Conservation (phyloP, 2,113 vertebrate species). For the Perccottus glenii region DNA sequence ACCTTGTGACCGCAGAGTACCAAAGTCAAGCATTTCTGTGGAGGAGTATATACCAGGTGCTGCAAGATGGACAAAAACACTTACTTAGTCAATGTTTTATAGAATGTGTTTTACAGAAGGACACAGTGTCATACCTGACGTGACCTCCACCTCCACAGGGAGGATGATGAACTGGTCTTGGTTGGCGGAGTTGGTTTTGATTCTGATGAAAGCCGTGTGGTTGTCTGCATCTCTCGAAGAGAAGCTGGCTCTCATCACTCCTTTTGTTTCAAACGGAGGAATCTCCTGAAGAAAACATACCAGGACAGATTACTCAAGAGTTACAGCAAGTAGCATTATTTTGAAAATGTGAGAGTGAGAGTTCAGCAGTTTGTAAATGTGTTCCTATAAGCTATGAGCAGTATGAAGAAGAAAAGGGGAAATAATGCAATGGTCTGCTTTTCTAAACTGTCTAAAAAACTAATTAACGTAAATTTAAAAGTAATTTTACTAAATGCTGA, state of each 20-base stretch:
- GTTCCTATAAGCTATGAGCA: no score
- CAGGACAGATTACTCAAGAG: background rate
- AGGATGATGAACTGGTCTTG: conserved; percentile 95
- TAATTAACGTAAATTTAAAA: no score
- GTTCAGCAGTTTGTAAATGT: no score
- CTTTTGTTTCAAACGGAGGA: conserved; percentile 98
- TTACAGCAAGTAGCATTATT: no score
- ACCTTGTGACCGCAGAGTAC: conserved; percentile 97
- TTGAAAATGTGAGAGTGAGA: no score
- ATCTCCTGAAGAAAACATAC: conserved; percentile 84
- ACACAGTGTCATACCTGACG: conserved; percentile 83
- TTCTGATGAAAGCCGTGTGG: conserved; percentile 97
- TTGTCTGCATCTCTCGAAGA: conserved; percentile 97
- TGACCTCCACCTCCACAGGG: conserved; percentile 97
- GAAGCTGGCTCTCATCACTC: conserved; percentile 99
- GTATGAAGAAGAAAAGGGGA: no score
- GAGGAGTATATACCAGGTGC: conserved; percentile 81
- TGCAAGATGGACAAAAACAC: conserved; percentile 18
- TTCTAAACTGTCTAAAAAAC: no score
- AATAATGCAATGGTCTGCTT: no score
- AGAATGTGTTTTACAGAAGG: background rate
- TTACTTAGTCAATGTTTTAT: background rate
- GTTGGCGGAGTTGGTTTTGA: conserved; percentile 95
- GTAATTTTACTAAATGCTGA: background rate
- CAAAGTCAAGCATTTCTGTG: conserved; percentile 97